A percentile compares a stretch with the other conserved stretches of the same genome.
These are phyloP conservation scores for Drosophila antonietae DNA, from an alignment of 2,888 invertebrate genomes.

Conservation along the genomic window DNA sequence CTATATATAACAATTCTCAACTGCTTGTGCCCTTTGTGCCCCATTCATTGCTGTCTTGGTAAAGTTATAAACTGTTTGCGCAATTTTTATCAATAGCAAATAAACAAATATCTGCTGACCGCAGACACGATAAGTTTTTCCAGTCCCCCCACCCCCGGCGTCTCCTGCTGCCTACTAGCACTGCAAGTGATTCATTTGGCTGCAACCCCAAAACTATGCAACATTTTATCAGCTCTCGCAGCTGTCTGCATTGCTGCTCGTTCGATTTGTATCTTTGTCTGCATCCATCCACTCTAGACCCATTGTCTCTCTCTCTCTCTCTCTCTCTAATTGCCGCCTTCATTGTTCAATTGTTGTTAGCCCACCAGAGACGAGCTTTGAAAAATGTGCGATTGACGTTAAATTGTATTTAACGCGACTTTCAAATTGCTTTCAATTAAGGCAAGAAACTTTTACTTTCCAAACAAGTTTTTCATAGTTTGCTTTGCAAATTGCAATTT, in stretches of 20 bases:
- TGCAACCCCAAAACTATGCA: conserved; percentile 50
- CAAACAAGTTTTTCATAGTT: background rate
- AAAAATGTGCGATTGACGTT: conserved; percentile 42
- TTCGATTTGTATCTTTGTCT: conserved; percentile 29
- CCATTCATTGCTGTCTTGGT: background rate
- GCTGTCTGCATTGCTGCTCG: conserved; percentile 36
- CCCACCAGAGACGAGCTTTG: background rate
- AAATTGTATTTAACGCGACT: conserved; percentile 67
- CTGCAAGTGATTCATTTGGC: conserved; percentile 46
- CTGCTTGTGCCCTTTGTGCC: background rate
- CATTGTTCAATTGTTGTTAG: conserved; percentile 36
- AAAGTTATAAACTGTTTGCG: conserved; percentile 56
- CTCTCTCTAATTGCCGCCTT: conserved; percentile 45
- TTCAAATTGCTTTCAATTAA: conserved; percentile 4
- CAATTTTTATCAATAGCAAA: conserved; percentile 61
- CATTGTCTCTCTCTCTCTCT: conserved; percentile 28
- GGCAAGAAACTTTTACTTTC: background rate
- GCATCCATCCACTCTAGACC: background rate
- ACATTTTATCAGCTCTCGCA: conserved; percentile 25
- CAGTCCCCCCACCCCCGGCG: background rate
- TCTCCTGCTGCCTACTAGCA: conserved; percentile 13
- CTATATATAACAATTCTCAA: conserved; percentile 4
- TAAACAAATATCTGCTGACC: conserved; percentile 53
- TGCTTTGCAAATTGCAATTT: background rate
- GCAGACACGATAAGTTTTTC: conserved; percentile 52